A percentile compares a stretch with the other conserved stretches of the same genome.
These are phyloP conservation scores for Metopia argyrocephala DNA, from an alignment of 2,888 invertebrate genomes.

Conservation along the genomic window DNA sequence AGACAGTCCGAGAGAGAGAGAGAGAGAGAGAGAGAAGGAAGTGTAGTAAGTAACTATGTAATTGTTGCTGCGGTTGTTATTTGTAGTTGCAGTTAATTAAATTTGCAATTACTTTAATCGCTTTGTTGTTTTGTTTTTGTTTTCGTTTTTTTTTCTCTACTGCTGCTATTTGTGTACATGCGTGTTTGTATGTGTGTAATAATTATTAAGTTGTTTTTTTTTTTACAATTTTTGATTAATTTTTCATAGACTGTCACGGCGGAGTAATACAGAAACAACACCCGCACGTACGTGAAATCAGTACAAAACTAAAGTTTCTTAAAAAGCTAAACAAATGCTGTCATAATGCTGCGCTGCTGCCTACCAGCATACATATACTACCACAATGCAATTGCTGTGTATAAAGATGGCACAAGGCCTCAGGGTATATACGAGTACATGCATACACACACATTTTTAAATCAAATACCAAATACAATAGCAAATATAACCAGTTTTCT, in stretches of 20 bases:
- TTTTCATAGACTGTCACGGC: constrained; percentile 63
- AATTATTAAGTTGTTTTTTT: constrained; percentile 50
- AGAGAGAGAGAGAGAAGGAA: neutral
- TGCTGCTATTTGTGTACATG: neutral
- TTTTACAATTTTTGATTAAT: constrained; percentile 56
- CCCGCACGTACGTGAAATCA: constrained; percentile 74
- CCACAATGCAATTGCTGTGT: constrained; percentile 3
- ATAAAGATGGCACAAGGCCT: constrained; percentile 11
- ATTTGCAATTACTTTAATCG: constrained; percentile 65
- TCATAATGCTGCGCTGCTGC: constrained; percentile 15
- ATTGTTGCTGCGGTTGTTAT: constrained; percentile 34
- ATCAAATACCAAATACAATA: neutral
- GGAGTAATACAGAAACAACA: constrained; percentile 61
- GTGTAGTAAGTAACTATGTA: constrained; percentile 12
- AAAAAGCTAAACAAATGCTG: constrained; percentile 49
- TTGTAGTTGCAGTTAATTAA: constrained; percentile 57
- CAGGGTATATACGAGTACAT: neutral
- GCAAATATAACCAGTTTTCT: constrained; percentile 56
- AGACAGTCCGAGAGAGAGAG: neutral
- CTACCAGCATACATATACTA: neutral
- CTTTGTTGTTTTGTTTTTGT: constrained; percentile 35
- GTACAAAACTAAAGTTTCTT: constrained; percentile 72
- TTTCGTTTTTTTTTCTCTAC: neutral
- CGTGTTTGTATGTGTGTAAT: constrained; percentile 10
- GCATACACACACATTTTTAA: neutral